Base-by-base conservation (phyloP, 1,140 invertebrate species). In the Drosophila oshimai region DNA sequence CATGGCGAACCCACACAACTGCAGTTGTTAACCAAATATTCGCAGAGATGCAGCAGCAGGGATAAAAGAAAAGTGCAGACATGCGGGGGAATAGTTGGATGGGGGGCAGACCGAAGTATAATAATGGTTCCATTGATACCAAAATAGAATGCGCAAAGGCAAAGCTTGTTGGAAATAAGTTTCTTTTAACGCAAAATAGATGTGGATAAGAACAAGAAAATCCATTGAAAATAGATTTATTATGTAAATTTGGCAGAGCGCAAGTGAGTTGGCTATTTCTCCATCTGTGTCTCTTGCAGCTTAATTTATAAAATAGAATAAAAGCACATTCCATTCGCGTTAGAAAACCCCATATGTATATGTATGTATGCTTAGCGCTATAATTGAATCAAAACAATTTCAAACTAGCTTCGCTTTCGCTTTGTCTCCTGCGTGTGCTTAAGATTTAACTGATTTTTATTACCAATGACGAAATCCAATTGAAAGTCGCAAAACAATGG, bases 141-240 rank as follows among this genome's bases (percentile, higher is more conserved):
- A 41, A 41, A 57, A 61, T 61, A 58, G 18, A 34, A 57, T 31
- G 34, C 10, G 60, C 69, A 69, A 51, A 33, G 42, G 24, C 39
- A 67, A 31, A 44, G 53, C 60, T 10, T n/a, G 34, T 39, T 20
- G 58, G 53, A 70, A 44, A 77, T 58, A 77, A 74, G 68, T 64
- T 49, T 57, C 42, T 33, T 33, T 41, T 51, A 24, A 41, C 45
- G 44, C 12, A 50, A 50, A 50, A 44, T 22, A 15, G 13, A 33
- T 45, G 33, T 12, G 24, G 17, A 46, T 57, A 58, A 29, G 31
- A n/a, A 33, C 45, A 57, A 74, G 41, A 22, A 58, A 84, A 89
- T 80, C 75, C 79, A 89, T 89, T 80, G 69, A 78, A 89, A 89
- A 80, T 86, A 89, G 79, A 89, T 89, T 89, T 89, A 89, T 77